Evolutionary conservation across 2,888 invertebrate species (phyloP).

Genomic region (Brachylomia viminalis): DNA sequence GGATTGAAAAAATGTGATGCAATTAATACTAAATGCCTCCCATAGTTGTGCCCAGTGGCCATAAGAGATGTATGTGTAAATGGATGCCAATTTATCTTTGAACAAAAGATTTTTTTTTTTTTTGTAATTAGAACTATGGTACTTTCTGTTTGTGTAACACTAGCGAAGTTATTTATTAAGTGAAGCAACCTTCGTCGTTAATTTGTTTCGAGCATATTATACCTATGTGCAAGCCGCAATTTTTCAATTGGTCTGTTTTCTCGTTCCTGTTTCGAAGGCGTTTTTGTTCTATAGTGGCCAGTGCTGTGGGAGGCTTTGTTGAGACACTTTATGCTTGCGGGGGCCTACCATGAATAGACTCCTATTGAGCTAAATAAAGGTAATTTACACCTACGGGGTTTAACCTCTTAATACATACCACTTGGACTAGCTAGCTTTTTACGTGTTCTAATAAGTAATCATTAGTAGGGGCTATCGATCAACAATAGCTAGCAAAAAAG

Average conservation of each 20-base stretch:
- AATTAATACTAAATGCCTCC: constrained; percentile 40
- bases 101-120: constrained; percentile 58
- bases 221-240: not conserved
- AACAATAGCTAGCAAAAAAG: constrained; percentile 40
- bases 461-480: constrained; percentile 11
- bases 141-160: constrained; percentile 41
- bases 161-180: constrained; percentile 20
- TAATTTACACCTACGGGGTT: constrained; percentile 35
- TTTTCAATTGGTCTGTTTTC: constrained; percentile 39
- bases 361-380: constrained; percentile 32
- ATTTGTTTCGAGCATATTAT: constrained; percentile 7
- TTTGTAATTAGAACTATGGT: constrained; percentile 30
- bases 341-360: constrained; percentile 33
- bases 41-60: constrained; percentile 46
- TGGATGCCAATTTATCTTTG: constrained; percentile 44
- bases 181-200: constrained; percentile 18
- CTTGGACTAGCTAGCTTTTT: constrained; percentile 3
- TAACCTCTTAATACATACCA: constrained; percentile 19
- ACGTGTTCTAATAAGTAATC: not conserved
- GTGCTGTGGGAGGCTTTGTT: constrained; percentile 51
- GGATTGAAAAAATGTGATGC: constrained; percentile 57
- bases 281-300: constrained; percentile 26
- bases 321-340: constrained; percentile 44
- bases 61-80: constrained; percentile 34
- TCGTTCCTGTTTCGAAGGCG: constrained; percentile 14